Conservation (phyloP, 1,140 invertebrate species). For the Ooceraea biroi region DNA sequence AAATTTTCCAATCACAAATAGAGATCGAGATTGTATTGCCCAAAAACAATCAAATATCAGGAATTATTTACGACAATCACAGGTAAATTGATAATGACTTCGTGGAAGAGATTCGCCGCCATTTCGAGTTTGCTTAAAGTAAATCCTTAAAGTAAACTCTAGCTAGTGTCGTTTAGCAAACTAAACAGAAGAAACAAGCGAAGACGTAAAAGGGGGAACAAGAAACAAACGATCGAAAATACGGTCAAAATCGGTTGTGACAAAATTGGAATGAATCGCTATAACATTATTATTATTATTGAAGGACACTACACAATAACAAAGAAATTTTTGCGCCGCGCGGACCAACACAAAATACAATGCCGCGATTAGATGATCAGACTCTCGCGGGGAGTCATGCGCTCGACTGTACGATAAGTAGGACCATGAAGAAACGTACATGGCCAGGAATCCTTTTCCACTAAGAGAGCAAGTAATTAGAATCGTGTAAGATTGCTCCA, state of each 20-base stretch:
- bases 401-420: slow-evolving; percentile 39
- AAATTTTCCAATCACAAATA: slow-evolving; percentile 20
- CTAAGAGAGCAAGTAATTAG: not conserved
- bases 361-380: slow-evolving; percentile 62
- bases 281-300: slow-evolving; percentile 71
- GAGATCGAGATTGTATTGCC: slow-evolving; percentile 3
- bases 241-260: slow-evolving; percentile 57
- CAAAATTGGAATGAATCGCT: slow-evolving; percentile 75
- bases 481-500: slow-evolving; percentile 17
- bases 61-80: slow-evolving; percentile 32
- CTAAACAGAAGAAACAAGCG: slow-evolving; percentile 58
- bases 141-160: slow-evolving; percentile 77
- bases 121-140: slow-evolving; percentile 79
- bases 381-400: slow-evolving; percentile 31
- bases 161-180: slow-evolving; percentile 73
- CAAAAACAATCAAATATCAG: not conserved
- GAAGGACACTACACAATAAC: slow-evolving; percentile 70
- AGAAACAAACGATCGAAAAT: slow-evolving; percentile 69
- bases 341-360: slow-evolving; percentile 74
- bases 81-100: slow-evolving; percentile 74
- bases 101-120: slow-evolving; percentile 83
- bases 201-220: slow-evolving; percentile 27
- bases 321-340: slow-evolving; percentile 71
- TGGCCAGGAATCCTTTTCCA: not conserved
- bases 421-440: slow-evolving; percentile 17